Base-by-base conservation (phyloP, 2,888 invertebrate species). In the Resseliella maxima region DNA sequence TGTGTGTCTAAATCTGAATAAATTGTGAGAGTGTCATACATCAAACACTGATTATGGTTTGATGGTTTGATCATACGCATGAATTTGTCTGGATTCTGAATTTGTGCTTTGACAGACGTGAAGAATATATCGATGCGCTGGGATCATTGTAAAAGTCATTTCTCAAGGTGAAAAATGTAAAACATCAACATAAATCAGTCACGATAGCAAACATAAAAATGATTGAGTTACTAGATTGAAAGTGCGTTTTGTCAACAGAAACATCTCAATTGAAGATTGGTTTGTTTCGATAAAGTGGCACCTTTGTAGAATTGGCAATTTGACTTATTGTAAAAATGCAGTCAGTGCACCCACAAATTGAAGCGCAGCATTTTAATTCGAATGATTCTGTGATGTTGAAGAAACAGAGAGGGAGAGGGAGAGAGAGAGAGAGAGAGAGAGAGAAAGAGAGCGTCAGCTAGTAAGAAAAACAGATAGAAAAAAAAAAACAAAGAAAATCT, bases 291-390 rank as follows among this genome's bases (percentile, higher is more conserved):
- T n/a, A 59, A 59, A 59, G 59, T 59, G 59, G 24, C 24, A 59
- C 24, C 24, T 59, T 24, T 59, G 15, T 24, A 3, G 24, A 59
- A 72, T 35, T 27, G 72, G 5, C 31, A 72, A 72, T 12, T 72
- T 72, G 72, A 72, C 72, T 72, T 72, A 72, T 72, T 72, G 35
- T 31, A 15, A 15, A 15, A 72, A 72, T 72, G 31, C 31, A 72
- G 31, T 35, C 31, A 72, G 15, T 72, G 72, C 72, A 72, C 31
- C 18, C 31, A 15, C n/a, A 12, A 31, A 72, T 31, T 72, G 31
- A 72, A 72, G 72, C 72, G 72, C 72, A 31, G 72, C 72, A 35
- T 72, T 72, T 72, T 72, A 72, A 72, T 72, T 72, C 72, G 72
- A 5, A 31, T 35, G 12, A 72, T 24, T 59, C 24, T 2, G 24